Evolutionary conservation across 2,888 invertebrate genomes (phyloP), one percentile per base, ranked within the genome.

Genomic region (Peribatodes rhomboidaria): DNA sequence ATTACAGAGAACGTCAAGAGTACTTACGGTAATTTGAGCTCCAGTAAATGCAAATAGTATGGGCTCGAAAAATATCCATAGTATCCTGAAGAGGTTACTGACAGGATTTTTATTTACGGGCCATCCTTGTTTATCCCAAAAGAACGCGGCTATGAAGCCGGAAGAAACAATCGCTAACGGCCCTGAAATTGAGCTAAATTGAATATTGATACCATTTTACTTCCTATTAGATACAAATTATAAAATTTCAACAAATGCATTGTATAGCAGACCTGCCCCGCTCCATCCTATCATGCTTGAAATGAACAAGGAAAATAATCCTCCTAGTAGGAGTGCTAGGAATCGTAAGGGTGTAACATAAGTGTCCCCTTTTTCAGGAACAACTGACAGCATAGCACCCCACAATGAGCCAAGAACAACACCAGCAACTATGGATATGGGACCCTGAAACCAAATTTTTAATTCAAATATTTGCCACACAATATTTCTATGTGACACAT

Each of bases 61-160:
- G 0, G 98, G 98, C 84, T 98, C 97, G 85, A 97, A 97, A 68
- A 98, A 95, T 94, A 96, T 96, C 98, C 98, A 98, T 75, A 97
- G 93, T 50, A 97, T 95, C 78, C 96, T 96, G 76, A 97, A 97
- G 11, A 96, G 94, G 49, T 96, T 95, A 46, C 95, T 95, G 0
- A 97, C 96, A 8, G 96, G 96, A 78, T 97, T 96, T 73, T 96
- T 96, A 70, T 96, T 96, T 4, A 96, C 94, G 37, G 94, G 94
- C 96, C 96, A 96, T 22, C 96, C 96, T 81, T 96, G 95, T 73
- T 94, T 94, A 46, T 95, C 94, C 97, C 97, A 97, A 77, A 92
- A 94, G 76, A 92, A 94, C 46, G 96, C 94, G 41, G 96, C 96
- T 49, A 96, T 94, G 83, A 97, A 97, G 11, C 97, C 96, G 0